Evolutionary conservation across 2,888 invertebrate genomes (phyloP), one percentile per base, ranked within the genome.

Genomic region (Acronicta aceris): DNA sequence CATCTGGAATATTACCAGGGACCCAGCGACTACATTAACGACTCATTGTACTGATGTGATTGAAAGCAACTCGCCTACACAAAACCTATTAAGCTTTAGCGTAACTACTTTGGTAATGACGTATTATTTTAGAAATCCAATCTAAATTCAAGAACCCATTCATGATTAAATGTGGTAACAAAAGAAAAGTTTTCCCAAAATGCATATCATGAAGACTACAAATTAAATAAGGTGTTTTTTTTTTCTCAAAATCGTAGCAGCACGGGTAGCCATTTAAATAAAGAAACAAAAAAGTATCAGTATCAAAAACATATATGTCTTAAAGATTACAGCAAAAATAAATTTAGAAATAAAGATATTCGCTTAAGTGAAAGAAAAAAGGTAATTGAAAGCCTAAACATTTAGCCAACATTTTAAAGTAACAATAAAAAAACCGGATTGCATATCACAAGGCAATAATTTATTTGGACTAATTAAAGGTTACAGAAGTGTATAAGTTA

Each of bases 41-140:
- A 89, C 81, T 88, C 89, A 89, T 89, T 88, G 89, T 89, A 76
- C 73, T 70, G 74, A 63, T 78, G 70, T 80, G 83, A 88, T 89
- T 88, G 87, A 88, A 88, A 83, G 83, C 78, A 73, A 65, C 59
- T 83, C 89, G 84, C 89, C 89, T 79, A 89, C 88, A 77, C 73
- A 52, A 76, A 81, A 81, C 81, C 81, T 83, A 85, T 87, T 84
- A 84, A 79, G 60, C 75, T 68, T 68, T 70, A 71, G 74, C 71
- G 71, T 74, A 74, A 72, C 76, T 71, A 65, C 73, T 72, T 64
- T 60, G 59, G 74, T 83, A 84, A 85, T 81, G 73, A 79, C 64
- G 63, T 68, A 73, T 69, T 68, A 65, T 77, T 71, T 74, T 67
- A 63, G 51, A 76, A 76, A 73, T 52, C 16, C 59, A 70, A 64